A percentile compares a stretch with the other conserved stretches of the same genome.
Conservation (phyloP, 64 coral and sea anemone species). For the Montipora sp. region DNA sequence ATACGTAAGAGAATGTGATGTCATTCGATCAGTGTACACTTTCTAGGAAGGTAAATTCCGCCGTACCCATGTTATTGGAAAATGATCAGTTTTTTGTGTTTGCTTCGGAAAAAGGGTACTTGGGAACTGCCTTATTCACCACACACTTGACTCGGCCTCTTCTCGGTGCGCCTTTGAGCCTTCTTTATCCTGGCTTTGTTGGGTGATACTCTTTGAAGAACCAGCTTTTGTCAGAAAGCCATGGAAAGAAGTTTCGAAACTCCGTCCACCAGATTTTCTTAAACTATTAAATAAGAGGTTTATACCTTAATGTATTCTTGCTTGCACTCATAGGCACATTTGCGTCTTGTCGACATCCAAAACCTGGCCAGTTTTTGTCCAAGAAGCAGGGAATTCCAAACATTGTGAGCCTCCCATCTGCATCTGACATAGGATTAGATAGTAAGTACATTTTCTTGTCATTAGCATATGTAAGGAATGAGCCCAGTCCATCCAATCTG, state of each 20-base stretch:
- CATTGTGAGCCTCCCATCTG: background rate
- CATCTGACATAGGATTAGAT: background rate
- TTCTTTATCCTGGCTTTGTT: background rate
- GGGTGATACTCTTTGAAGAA: background rate
- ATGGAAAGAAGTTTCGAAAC: no score
- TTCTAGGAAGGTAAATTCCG: no score
- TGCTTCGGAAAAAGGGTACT: no score
- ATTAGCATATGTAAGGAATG: background rate
- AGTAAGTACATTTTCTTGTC: background rate
- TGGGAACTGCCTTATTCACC: no score
- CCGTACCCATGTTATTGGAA: no score
- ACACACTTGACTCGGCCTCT: background rate
- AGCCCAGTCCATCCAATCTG: no score
- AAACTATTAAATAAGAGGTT: no score
- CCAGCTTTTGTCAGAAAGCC: background rate
- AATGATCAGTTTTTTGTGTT: no score
- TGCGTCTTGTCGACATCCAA: conserved; percentile 33
- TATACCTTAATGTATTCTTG: no score
- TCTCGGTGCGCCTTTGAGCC: background rate
- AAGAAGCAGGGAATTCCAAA: conserved; percentile 24
- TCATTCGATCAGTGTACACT: no score
- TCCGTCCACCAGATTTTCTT: no score
- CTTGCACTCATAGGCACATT: background rate
- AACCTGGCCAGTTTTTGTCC: conserved; percentile 30
- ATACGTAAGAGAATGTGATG: no score